Conservation (phyloP, 2,888 invertebrate species). For the Clivina fossor region DNA sequence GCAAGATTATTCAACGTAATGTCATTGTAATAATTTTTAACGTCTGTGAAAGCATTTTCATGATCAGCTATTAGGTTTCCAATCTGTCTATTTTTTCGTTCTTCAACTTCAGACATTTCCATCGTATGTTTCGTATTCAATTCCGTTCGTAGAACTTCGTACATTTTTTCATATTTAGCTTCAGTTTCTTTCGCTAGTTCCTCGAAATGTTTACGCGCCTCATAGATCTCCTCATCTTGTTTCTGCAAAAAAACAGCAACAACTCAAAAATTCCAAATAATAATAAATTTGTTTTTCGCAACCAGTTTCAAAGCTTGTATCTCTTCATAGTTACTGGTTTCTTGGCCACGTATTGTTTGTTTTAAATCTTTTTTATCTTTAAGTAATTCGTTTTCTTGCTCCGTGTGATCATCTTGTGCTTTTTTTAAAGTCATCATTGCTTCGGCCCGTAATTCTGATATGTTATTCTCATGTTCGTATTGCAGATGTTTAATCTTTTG, state of each 20-base stretch:
- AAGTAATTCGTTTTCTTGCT: conserved; percentile 74
- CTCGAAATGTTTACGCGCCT: conserved; percentile 65
- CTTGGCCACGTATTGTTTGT: conserved; percentile 67
- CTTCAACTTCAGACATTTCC: conserved; percentile 87
- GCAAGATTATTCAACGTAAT: conserved; percentile 92
- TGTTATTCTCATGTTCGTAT: conserved; percentile 85
- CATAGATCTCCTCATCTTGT: conserved; percentile 57
- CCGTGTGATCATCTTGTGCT: conserved; percentile 79
- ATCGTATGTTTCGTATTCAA: conserved; percentile 72
- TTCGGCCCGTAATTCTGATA: conserved; percentile 83
- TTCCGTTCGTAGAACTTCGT: conserved; percentile 70
- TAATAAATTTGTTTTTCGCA: conserved; percentile 42
- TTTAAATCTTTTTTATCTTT: conserved; percentile 72
- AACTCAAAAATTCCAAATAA: conserved; percentile 6
- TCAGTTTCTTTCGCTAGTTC: conserved; percentile 68
- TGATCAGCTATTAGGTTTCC: conserved; percentile 78
- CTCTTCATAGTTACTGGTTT: conserved; percentile 70
- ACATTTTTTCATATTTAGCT: conserved; percentile 73
- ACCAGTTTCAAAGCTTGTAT: conserved; percentile 71
- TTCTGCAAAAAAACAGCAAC: conserved; percentile 44
- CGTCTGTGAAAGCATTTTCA: conserved; percentile 81
- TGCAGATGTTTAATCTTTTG: conserved; percentile 92
- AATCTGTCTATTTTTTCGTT: conserved; percentile 86
- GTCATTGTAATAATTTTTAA: conserved; percentile 94
- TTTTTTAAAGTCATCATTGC: conserved; percentile 78